phyloP scores from a whole-genome alignment of 2,888 invertebrate species.

The Hypena proboscidalis region DNA sequence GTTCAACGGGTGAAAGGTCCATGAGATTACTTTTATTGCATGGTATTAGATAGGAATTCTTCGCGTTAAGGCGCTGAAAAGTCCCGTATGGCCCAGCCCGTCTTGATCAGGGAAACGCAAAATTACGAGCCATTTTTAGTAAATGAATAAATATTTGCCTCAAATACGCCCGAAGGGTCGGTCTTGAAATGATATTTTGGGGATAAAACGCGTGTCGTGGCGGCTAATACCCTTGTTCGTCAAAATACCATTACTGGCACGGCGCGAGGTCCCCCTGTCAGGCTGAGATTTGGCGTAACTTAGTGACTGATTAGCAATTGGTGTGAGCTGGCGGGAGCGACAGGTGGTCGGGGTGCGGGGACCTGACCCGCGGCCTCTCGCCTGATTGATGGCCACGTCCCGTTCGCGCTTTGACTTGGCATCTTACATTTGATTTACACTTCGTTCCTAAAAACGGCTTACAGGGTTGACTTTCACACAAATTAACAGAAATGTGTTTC shows the following conservation, averaged over 20 bases:
- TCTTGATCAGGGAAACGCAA: not conserved
- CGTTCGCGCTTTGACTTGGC: slow-evolving; percentile 57
- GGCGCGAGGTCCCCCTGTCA: slow-evolving; percentile 64
- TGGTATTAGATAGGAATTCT: slow-evolving; percentile 41
- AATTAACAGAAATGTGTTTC: not conserved
- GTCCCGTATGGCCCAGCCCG: not conserved
- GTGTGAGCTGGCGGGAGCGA: slow-evolving; percentile 75
- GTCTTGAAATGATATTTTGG: slow-evolving; percentile 38
- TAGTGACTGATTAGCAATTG: slow-evolving; percentile 84
- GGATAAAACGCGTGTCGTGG: slow-evolving; percentile 53
- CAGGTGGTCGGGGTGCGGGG: slow-evolving; percentile 74
- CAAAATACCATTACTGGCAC: slow-evolving; percentile 73
- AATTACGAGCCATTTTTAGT: not conserved
- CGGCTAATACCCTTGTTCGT: slow-evolving; percentile 71
- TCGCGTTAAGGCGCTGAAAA: slow-evolving; percentile 24
- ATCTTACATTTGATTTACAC: slow-evolving; percentile 62
- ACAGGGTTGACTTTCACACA: slow-evolving; percentile 6
- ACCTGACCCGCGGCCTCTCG: slow-evolving; percentile 70
- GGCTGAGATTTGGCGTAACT: slow-evolving; percentile 80
- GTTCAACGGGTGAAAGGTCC: slow-evolving; percentile 60
- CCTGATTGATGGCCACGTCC: slow-evolving; percentile 72
- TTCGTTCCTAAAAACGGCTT: slow-evolving; percentile 26
- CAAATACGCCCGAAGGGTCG: not conserved
- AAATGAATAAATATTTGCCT: slow-evolving; percentile 1
- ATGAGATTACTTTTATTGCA: slow-evolving; percentile 67